Base-by-base conservation (phyloP, 2,113 vertebrate species). In the Rhombomys opimus region DNA sequence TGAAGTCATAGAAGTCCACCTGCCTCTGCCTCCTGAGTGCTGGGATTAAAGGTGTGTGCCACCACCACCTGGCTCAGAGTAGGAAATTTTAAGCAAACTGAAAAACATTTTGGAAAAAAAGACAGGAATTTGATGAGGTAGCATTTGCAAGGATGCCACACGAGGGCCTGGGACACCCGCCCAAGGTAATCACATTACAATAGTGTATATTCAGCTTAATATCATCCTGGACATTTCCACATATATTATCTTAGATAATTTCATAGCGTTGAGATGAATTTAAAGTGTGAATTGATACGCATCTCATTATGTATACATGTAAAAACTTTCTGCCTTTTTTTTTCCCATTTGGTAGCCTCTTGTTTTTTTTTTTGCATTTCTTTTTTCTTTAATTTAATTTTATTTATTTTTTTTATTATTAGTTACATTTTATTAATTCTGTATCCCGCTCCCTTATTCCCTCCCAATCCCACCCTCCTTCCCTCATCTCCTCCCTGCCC, bases 241-340 rank as follows among this genome's bases (percentile, higher is more conserved):
- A 46, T 54, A 25, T 0, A 5, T 95, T 52, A 89, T 59, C 25
- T 67, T 57, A 87, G 80, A 15, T 86, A 72, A 68, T 84, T 80
- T 59, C 88, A 72, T 82, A 89, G 73, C 38, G 67, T 13, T 92
- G 75, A 78, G 38, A 46, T 80, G n/a, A 77, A 70, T 67, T 93
- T 30, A 77, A 93, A 94, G 52, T 72, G 25, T 68, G 41, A 73
- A 38, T 32, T 70, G 38, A 59, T 54, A 88, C 25, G 14, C 17
- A 77, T 75, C 30, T 81, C 61, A 6, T 32, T 87, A 73, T 38
- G 0, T 32, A 50, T 10, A 46, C 32, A 77, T 41, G 9, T 86
- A 68, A 89, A 96, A 61, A 27, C 3, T n/a, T 52, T 61, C 35
- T 41, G 41, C 4, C 41, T 41, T 41, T 70, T 17, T 68, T 13